phyloP scores from a whole-genome alignment of 2,797 vertebrate species.

The Silurus lanzhouensis region DNA sequence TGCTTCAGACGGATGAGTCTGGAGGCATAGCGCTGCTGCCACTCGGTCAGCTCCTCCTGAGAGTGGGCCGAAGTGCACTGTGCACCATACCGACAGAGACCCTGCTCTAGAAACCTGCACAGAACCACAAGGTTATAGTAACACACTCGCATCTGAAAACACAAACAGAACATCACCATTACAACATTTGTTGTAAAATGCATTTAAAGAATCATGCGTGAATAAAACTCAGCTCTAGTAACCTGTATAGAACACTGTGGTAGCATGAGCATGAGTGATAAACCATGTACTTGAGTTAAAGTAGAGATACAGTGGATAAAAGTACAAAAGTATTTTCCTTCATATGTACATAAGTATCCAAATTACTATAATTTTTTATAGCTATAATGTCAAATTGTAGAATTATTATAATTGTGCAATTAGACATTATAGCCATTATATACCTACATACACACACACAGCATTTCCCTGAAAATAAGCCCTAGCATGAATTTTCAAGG shows the following conservation, averaged over 20 bases:
- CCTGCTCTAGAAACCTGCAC: slow-evolving; percentile 93
- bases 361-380: too few relatives aligned
- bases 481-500: too few relatives aligned
- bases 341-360: too few relatives aligned
- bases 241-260: not conserved
- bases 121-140: not conserved
- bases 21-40: slow-evolving; percentile 97
- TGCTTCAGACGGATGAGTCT: slow-evolving; percentile 94
- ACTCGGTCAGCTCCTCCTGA: slow-evolving; percentile 96
- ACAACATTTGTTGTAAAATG: not conserved
- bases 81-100: slow-evolving; percentile 95
- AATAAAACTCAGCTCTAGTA: not conserved
- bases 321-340: too few relatives aligned
- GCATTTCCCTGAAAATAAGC: too few relatives aligned
- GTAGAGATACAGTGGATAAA: not conserved
- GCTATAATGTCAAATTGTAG: too few relatives aligned
- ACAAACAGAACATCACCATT: not conserved
- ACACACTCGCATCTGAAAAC: not conserved
- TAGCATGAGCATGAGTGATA: not conserved
- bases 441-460: too few relatives aligned
- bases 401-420: too few relatives aligned
- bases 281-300: not conserved
- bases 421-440: too few relatives aligned
- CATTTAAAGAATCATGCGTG: not conserved
- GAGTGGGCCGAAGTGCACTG: slow-evolving; percentile 99